Evolutionary conservation across 2,797 vertebrate genomes (phyloP).

Genomic region (Meda fulgida): DNA sequence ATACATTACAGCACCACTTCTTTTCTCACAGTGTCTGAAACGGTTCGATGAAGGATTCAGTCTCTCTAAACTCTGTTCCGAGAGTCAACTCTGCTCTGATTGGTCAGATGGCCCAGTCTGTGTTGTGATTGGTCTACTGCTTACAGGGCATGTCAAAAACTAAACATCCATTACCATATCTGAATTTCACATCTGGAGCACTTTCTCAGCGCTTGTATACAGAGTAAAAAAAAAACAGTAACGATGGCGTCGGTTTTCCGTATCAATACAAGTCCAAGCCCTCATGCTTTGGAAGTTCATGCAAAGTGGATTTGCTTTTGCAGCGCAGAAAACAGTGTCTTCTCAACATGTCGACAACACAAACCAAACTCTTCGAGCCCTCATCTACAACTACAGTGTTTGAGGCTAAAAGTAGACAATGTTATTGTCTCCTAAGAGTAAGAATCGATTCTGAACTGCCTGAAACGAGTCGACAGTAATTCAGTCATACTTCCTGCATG

Average conservation of each 20-base stretch:
- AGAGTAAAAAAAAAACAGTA: background rate
- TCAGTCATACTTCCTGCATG: too few species aligned
- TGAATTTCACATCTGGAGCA: background rate
- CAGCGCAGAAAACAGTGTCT: background rate
- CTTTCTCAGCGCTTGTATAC: background rate
- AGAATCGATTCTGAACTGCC: too few species aligned
- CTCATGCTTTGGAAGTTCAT: background rate
- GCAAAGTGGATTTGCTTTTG: background rate
- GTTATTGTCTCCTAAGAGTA: too few species aligned
- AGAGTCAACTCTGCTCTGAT: background rate
- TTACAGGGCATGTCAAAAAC: background rate
- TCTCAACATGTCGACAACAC: background rate
- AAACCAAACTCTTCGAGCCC: background rate
- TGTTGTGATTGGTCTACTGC: background rate
- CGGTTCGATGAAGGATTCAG: background rate
- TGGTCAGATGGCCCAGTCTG: background rate
- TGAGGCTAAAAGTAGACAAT: background rate
- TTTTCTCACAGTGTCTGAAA: background rate
- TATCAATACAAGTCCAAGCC: background rate
- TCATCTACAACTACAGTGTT: background rate
- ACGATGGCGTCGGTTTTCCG: background rate
- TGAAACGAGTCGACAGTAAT: too few species aligned
- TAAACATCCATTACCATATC: background rate
- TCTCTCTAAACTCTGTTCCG: background rate
- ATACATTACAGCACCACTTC: background rate